Conservation (phyloP, 2,113 vertebrate species). For the Psettodes erumei region DNA sequence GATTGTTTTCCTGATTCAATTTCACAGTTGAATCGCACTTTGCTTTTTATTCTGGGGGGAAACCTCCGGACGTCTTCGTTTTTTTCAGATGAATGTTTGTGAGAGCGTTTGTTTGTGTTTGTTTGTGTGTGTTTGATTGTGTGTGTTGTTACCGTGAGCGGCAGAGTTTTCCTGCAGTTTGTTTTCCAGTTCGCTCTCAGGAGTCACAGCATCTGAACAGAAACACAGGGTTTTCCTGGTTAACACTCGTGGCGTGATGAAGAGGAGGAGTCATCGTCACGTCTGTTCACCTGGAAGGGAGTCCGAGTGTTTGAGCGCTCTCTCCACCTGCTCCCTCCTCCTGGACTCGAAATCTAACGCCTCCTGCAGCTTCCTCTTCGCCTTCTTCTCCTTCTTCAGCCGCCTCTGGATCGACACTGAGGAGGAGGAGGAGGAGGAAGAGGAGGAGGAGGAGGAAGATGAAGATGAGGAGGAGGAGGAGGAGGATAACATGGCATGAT, state of each 20-base stretch:
- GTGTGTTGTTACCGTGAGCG: slow-evolving; percentile 86
- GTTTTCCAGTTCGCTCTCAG: slow-evolving; percentile 88
- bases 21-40: slow-evolving; percentile 25
- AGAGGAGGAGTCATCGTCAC: too few relatives aligned
- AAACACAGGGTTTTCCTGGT: too few relatives aligned
- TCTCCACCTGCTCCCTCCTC: slow-evolving; percentile 88
- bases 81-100: too few relatives aligned
- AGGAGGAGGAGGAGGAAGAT: too few relatives aligned
- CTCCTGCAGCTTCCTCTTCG: slow-evolving; percentile 94
- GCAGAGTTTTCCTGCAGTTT: slow-evolving; percentile 86
- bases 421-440: not conserved
- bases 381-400: slow-evolving; percentile 88
- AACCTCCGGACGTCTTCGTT: too few relatives aligned
- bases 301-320: slow-evolving; percentile 11
- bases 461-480: too few relatives aligned
- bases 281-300: slow-evolving; percentile 10
- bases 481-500: too few relatives aligned
- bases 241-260: not conserved
- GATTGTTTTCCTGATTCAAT: slow-evolving; percentile 35
- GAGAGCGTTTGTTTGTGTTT: too few relatives aligned
- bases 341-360: slow-evolving; percentile 87
- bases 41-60: too few relatives aligned
- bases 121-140: too few relatives aligned
- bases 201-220: slow-evolving; percentile 86
- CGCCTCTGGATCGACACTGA: slow-evolving; percentile 81